phyloP scores from a whole-genome alignment of 2,797 vertebrate genomes.

The Characodon lateralis region DNA sequence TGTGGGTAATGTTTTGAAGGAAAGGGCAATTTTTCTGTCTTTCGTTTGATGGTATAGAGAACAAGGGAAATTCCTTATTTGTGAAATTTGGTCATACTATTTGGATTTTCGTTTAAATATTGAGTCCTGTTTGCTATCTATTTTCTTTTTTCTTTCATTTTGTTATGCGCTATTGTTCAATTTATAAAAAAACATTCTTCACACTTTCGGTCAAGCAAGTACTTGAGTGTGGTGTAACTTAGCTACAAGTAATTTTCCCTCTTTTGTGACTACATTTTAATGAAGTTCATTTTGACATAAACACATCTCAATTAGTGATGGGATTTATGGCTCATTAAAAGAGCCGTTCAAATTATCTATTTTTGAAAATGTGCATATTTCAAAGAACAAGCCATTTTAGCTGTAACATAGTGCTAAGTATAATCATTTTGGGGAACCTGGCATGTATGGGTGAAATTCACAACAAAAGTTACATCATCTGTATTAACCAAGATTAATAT shows the following conservation, averaged over 20 bases:
- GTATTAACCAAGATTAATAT: no score
- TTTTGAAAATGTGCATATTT: no score
- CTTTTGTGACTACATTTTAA: background rate
- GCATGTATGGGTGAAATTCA: no score
- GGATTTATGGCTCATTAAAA: no score
- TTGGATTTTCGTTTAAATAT: slow-evolving; percentile 6
- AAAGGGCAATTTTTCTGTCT: slow-evolving; percentile 1
- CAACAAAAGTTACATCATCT: no score
- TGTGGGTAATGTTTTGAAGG: slow-evolving; percentile 25
- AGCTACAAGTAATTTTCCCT: background rate
- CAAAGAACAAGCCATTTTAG: no score
- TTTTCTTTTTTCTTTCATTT: background rate
- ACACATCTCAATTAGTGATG: background rate
- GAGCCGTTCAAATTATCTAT: no score
- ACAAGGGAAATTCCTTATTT: slow-evolving; percentile 7
- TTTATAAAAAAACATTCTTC: background rate
- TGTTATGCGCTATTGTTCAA: background rate
- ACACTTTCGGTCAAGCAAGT: background rate
- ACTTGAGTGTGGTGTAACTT: background rate
- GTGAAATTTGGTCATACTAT: slow-evolving; percentile 4
- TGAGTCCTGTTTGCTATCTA: background rate
- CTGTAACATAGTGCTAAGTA: no score
- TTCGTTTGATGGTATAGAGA: slow-evolving; percentile 2
- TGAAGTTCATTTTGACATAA: background rate
- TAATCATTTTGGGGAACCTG: no score